Base-by-base conservation (phyloP, 2,888 invertebrate species). In the Agrotis ipsilon region DNA sequence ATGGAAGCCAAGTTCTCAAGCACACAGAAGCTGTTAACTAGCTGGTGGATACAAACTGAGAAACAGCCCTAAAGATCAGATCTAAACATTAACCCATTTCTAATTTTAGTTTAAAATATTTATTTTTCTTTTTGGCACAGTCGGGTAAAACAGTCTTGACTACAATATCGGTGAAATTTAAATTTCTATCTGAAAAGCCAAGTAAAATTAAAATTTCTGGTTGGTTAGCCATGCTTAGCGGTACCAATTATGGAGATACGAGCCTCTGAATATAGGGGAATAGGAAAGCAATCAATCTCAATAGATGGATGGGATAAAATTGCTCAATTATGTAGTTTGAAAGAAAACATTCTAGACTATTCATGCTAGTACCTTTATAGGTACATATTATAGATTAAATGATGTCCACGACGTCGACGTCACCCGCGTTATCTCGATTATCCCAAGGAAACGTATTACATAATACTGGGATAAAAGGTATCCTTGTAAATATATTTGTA, bases 191-290 rank as follows among this genome's bases (percentile, higher is more conserved):
- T 48, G 27, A 54, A 64, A 48, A 54, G 3, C 67, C n/a, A n/a
- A n/a, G n/a, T n/a, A n/a, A 49, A 65, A 19, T 39, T 46, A 45
- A 45, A 64, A 16, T 61, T 21, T 11, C 11, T 43, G 69, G 57
- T 58, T 69, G 77, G 70, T 16, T 52, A 62, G 24, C 51, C 73
- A 69, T 68, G 73, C 69, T 14, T 18, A n/a, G 14, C 70, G 5
- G 5, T 5, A 0, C n/a, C 57, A 58, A 70, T 70, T 77, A 58
- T 43, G 21, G 24, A 61, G 51, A 58, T 58, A 54, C 0, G 27
- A 67, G 24, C 46, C 45, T 68, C 49, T 24, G 57, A 24, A 14
- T 43, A 52, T 39, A 21, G 14, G 24, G n/a, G n/a, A 68, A 46
- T 39, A 68, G 39, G 19, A 19, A 5, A 21, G 27, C 46, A 27